Percentiles rank a stretch among this genome's conserved stretches.
Conservation (phyloP, 2,113 vertebrate genomes). For the Planiliza haematocheilus region DNA sequence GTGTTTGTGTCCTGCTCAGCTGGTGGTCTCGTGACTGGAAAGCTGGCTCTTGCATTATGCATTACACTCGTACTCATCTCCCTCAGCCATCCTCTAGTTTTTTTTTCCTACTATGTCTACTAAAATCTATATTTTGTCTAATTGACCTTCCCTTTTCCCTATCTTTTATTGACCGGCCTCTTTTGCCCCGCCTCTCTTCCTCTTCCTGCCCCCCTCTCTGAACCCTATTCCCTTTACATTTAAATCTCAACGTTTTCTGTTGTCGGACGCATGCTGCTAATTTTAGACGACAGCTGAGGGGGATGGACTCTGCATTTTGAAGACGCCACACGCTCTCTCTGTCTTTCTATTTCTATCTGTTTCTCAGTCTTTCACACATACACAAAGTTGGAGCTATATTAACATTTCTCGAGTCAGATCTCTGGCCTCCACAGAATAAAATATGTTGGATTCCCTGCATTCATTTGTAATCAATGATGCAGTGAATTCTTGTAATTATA, state of each 20-base stretch:
- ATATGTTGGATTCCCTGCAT: slow-evolving; percentile 36
- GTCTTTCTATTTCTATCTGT: too few relatives aligned
- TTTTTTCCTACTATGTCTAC: not conserved
- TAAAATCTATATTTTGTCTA: not conserved
- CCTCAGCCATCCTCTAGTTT: not conserved
- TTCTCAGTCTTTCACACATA: not conserved
- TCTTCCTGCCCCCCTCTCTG: not conserved
- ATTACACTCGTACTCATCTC: slow-evolving; percentile 20
- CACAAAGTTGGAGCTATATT: slow-evolving; percentile 10
- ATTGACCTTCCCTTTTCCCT: slow-evolving; percentile 16
- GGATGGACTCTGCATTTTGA: slow-evolving; percentile 36
- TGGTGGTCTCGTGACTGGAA: slow-evolving; percentile 52
- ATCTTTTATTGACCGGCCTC: not conserved
- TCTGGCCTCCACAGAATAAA: slow-evolving; percentile 36
- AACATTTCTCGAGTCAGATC: slow-evolving; percentile 39
- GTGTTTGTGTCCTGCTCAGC: slow-evolving; percentile 26
- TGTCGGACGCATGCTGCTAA: slow-evolving; percentile 37
- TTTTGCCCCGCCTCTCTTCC: not conserved
- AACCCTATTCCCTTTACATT: not conserved
- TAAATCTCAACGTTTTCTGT: slow-evolving; percentile 41
- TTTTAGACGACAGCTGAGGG: slow-evolving; percentile 54
- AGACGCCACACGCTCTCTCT: not conserved
- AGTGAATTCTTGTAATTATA: slow-evolving; percentile 27
- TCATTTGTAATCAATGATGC: slow-evolving; percentile 59
- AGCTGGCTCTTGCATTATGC: slow-evolving; percentile 64